A percentile compares a stretch with the other conserved stretches of the same genome.
phyloP scores from a whole-genome alignment of 2,888 invertebrate genomes.

The Altica lythri region DNA sequence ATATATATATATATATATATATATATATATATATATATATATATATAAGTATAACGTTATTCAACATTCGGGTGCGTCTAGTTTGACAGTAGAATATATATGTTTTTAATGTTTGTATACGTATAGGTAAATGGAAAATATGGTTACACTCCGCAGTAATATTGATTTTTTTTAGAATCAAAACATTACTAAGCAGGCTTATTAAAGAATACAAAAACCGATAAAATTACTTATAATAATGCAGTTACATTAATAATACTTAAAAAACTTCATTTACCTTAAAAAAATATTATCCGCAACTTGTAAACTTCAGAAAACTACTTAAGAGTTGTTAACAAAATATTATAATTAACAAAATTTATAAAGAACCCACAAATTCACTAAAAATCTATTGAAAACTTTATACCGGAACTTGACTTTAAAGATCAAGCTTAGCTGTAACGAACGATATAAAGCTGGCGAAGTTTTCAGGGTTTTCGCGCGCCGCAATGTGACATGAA shows the following conservation, averaged over 20 bases:
- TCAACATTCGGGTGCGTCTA: too few relatives aligned
- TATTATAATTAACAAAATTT: not conserved
- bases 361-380: not conserved
- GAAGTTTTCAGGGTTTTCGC: conserved; percentile 1
- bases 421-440: not conserved
- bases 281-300: not conserved
- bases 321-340: conserved; percentile 1
- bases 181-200: too few relatives aligned
- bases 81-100: too few relatives aligned
- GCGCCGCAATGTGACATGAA: conserved; percentile 1
- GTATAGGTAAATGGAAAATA: too few relatives aligned
- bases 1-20: too few relatives aligned
- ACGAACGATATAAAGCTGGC: not conserved
- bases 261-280: not conserved
- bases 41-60: too few relatives aligned
- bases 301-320: not conserved
- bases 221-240: too few relatives aligned
- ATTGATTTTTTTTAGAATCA: too few relatives aligned
- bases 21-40: too few relatives aligned
- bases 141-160: too few relatives aligned
- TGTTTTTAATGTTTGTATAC: too few relatives aligned
- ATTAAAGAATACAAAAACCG: not conserved
- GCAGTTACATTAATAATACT: too few relatives aligned
- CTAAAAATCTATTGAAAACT: not conserved
- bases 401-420: not conserved